These are phyloP conservation scores for Diaprepes abbreviatus DNA, from an alignment of 2,888 invertebrate genomes.

Conservation along the genomic window DNA sequence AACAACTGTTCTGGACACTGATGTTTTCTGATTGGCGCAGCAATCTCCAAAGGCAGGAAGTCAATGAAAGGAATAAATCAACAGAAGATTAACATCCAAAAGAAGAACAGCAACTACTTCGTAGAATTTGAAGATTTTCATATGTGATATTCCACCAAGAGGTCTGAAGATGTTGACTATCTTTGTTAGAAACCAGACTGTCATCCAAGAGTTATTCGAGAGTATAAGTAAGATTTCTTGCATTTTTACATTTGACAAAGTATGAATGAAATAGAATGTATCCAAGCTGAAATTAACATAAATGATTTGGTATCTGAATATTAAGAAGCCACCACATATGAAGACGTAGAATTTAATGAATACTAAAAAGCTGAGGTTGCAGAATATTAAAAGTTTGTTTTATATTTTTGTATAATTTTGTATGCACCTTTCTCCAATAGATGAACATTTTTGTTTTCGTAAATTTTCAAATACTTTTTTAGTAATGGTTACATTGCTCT, in stretches of 20 bases:
- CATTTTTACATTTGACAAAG: slow-evolving; percentile 94
- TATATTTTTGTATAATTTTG: slow-evolving; percentile 49
- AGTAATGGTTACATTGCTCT: slow-evolving; percentile 63
- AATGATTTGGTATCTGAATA: slow-evolving; percentile 94
- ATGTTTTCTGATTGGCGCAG: slow-evolving; percentile 91
- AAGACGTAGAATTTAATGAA: slow-evolving; percentile 86
- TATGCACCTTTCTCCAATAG: slow-evolving; percentile 61
- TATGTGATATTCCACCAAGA: slow-evolving; percentile 93
- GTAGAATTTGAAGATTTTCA: slow-evolving; percentile 94
- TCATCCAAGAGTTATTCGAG: slow-evolving; percentile 94
- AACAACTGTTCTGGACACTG: slow-evolving; percentile 95
- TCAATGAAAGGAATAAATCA: slow-evolving; percentile 93
- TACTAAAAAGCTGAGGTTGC: slow-evolving; percentile 81
- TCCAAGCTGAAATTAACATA: slow-evolving; percentile 96
- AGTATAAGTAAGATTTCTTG: slow-evolving; percentile 93
- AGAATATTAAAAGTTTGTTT: slow-evolving; percentile 69
- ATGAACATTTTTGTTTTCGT: slow-evolving; percentile 61
- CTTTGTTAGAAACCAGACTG: slow-evolving; percentile 93
- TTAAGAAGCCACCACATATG: slow-evolving; percentile 90
- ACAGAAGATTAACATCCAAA: slow-evolving; percentile 95
- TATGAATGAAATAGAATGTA: slow-evolving; percentile 98
- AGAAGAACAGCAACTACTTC: slow-evolving; percentile 92
- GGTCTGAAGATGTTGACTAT: slow-evolving; percentile 96
- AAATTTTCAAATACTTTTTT: slow-evolving; percentile 60
- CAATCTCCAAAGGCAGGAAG: slow-evolving; percentile 92